These are phyloP conservation scores for Patiria miniata DNA, from an alignment of 35 echinoderm and acorn worm genomes.

Conservation along the genomic window DNA sequence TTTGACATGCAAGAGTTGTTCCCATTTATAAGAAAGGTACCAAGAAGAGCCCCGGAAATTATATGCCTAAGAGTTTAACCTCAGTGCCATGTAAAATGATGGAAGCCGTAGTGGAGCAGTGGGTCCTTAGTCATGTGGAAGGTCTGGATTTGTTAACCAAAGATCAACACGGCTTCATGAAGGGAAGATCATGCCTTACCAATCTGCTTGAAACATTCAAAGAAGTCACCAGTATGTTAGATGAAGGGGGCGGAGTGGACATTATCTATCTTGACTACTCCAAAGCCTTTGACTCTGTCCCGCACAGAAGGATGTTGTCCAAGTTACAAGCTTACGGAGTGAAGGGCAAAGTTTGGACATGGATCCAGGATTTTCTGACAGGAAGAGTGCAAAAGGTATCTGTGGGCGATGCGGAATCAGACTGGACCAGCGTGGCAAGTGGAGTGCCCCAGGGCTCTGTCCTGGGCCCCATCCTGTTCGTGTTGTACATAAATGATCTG, in stretches of 20 bases:
- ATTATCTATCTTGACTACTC: not conserved
- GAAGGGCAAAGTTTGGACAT: too few relatives aligned
- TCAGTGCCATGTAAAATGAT: conserved; percentile 22
- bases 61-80: conserved; percentile 38
- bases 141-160: not conserved
- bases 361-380: not conserved
- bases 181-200: conserved; percentile 23
- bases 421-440: not conserved
- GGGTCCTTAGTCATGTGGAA: conserved; percentile 10
- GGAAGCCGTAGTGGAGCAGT: conserved; percentile 20
- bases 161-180: conserved; percentile 21
- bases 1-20: too few relatives aligned
- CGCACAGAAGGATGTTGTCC: not conserved
- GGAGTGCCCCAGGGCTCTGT: conserved; percentile 8
- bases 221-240: not conserved
- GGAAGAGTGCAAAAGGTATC: not conserved
- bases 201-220: not conserved
- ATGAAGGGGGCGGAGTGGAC: not conserved
- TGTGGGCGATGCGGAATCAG: conserved; percentile 6
- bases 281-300: not conserved
- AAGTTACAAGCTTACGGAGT: not conserved
- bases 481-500: conserved; percentile 16
- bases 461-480: not conserved
- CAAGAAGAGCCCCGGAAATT: not conserved
- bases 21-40: too few relatives aligned